These are phyloP conservation scores for Eulacestoma nigropectus DNA, from an alignment of 2,113 vertebrate genomes.

Conservation along the genomic window DNA sequence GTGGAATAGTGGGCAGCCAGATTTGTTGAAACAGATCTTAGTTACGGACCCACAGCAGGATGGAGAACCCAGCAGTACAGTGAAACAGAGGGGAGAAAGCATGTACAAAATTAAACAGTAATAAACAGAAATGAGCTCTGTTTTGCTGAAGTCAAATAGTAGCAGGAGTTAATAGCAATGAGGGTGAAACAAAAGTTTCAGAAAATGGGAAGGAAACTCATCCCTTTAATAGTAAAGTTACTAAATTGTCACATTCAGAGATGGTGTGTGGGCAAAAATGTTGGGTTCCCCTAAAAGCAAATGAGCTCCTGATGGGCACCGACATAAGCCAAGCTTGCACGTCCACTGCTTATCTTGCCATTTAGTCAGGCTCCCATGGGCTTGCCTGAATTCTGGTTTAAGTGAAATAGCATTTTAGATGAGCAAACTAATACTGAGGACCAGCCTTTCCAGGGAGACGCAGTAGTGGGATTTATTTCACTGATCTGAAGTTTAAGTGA, in stretches of 20 bases:
- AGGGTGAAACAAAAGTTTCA: neutral
- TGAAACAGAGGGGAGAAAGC: neutral
- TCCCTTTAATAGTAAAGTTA: neutral
- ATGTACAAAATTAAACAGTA: neutral
- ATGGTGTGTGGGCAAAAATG: rapidly evolving
- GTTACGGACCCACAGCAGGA: neutral
- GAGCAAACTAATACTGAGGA: neutral
- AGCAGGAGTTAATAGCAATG: neutral
- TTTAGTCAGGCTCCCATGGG: neutral
- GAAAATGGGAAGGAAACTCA: neutral
- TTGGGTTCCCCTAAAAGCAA: neutral
- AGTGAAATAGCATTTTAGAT: neutral
- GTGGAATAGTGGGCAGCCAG: neutral
- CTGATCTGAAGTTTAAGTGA: neutral
- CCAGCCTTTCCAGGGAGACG: neutral
- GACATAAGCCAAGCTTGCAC: neutral
- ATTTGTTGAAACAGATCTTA: neutral
- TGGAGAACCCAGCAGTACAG: neutral
- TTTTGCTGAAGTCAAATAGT: neutral
- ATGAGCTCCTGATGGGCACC: neutral
- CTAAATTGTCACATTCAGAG: neutral
- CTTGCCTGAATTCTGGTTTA: neutral
- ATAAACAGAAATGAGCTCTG: neutral
- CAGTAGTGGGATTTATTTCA: neutral
- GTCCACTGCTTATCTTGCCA: neutral